Evolutionary conservation across 2,113 vertebrate species (phyloP).

Genomic region (Bubo bubo): DNA sequence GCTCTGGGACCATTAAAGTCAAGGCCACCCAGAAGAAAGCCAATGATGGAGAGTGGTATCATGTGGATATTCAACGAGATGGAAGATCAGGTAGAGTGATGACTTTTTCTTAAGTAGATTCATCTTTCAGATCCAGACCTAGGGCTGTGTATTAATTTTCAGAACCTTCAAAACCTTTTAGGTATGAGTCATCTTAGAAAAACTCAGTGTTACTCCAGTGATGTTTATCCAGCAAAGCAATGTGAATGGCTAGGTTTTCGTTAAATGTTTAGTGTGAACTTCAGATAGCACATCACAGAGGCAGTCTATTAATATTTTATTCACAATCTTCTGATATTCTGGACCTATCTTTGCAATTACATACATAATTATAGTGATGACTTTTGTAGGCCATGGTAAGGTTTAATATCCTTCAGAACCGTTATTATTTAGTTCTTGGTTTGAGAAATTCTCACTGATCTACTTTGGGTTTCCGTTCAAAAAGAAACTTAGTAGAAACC

Average conservation of each 20-base stretch:
- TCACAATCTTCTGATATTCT: background rate
- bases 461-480: background rate
- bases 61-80: slow-evolving; percentile 96
- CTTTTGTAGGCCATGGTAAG: background rate
- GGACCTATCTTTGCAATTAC: background rate
- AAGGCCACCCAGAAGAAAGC: slow-evolving; percentile 96
- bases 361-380: background rate
- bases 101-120: background rate
- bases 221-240: slow-evolving; percentile 13
- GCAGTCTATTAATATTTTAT: background rate
- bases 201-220: background rate
- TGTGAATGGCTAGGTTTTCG: background rate
- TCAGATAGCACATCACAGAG: background rate
- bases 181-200: background rate
- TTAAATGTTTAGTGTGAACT: background rate
- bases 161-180: background rate
- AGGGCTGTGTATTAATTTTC: background rate
- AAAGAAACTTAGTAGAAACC: background rate
- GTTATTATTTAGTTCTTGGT: background rate
- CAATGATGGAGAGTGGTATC: slow-evolving; percentile 95
- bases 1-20: slow-evolving; percentile 96
- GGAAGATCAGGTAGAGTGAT: slow-evolving; percentile 89
- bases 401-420: background rate
- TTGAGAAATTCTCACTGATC: background rate
- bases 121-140: background rate